A percentile compares a stretch with the other conserved stretches of the same genome.
Evolutionary conservation across 1,140 invertebrate species (phyloP).

Genomic region (Whitmania pigra): DNA sequence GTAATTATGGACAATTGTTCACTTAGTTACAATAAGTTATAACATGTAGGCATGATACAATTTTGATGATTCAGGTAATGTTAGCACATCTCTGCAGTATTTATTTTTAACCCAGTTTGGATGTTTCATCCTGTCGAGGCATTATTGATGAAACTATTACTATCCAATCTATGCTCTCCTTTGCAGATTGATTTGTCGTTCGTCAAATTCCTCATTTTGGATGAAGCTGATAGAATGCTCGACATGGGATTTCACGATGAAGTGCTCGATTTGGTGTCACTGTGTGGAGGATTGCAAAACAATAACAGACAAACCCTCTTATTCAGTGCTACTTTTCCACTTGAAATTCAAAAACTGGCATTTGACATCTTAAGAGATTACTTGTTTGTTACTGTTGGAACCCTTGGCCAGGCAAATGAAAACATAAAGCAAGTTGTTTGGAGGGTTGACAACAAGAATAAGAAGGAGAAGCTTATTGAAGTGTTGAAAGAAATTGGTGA

Average conservation of each 20-base stretch:
- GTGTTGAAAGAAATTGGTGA: conserved; percentile 53
- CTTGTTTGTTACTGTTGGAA: conserved; percentile 94
- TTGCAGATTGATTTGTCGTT: conserved; percentile 36
- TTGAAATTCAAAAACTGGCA: conserved; percentile 75
- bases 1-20: too few relatives aligned
- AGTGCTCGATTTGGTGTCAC: conserved; percentile 61
- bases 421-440: conserved; percentile 92
- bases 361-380: conserved; percentile 95
- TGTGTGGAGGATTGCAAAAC: conserved; percentile 63
- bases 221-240: conserved; percentile 94
- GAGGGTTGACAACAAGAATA: conserved; percentile 55
- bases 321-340: conserved; percentile 84
- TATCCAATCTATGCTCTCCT: neutral
- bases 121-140: too few relatives aligned
- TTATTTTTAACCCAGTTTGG: too few relatives aligned
- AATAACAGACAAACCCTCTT: conserved; percentile 65
- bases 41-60: too few relatives aligned
- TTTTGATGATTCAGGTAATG: too few relatives aligned
- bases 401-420: conserved; percentile 97
- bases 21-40: too few relatives aligned
- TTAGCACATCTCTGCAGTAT: too few relatives aligned
- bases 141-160: neutral
- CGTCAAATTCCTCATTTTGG: conserved; percentile 53
- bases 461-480: conserved; percentile 58
- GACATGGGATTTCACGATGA: conserved; percentile 67